Percentiles rank a stretch among this genome's conserved stretches.
These are phyloP conservation scores for Bradynema listronoti DNA, from an alignment of 1,140 invertebrate species.

Conservation along the genomic window DNA sequence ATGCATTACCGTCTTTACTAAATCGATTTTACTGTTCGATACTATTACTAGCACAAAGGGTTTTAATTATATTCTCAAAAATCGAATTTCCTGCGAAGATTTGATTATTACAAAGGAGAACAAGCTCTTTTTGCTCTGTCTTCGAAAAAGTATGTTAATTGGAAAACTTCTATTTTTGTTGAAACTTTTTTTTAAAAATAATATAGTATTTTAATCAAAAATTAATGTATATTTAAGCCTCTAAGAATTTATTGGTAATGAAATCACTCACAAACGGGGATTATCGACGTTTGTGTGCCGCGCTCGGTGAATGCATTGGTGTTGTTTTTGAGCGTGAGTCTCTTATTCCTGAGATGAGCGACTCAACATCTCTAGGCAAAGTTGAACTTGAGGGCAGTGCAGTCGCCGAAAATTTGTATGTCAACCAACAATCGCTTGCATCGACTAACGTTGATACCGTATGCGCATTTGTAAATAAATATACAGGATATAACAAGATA, in stretches of 20 bases:
- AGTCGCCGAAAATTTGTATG: too few relatives aligned
- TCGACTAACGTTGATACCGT: too few relatives aligned
- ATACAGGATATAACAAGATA: too few relatives aligned
- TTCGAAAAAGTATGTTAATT: conserved; percentile 18
- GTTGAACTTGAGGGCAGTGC: too few relatives aligned
- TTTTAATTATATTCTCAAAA: conserved; percentile 11
- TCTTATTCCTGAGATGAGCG: too few relatives aligned
- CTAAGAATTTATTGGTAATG: conserved; percentile 4
- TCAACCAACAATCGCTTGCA: too few relatives aligned
- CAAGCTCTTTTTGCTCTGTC: neutral
- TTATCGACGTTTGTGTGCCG: conserved; percentile 14
- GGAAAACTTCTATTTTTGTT: neutral
- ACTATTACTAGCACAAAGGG: neutral
- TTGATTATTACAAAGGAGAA: conserved; percentile 11
- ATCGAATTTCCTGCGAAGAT: conserved; percentile 14
- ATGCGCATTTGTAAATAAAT: too few relatives aligned
- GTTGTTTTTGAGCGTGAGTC: too few relatives aligned
- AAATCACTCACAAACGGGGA: conserved; percentile 23
- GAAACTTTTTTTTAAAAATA: neutral
- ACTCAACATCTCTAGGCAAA: too few relatives aligned
- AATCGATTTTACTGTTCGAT: conserved; percentile 31
- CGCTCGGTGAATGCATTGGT: conserved; percentile 12
- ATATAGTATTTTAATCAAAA: neutral
- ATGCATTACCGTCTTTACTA: conserved; percentile 40
- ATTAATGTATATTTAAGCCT: conserved; percentile 5